phyloP scores from a whole-genome alignment of 2,113 vertebrate species.

The Erythrolamprus reginae region DNA sequence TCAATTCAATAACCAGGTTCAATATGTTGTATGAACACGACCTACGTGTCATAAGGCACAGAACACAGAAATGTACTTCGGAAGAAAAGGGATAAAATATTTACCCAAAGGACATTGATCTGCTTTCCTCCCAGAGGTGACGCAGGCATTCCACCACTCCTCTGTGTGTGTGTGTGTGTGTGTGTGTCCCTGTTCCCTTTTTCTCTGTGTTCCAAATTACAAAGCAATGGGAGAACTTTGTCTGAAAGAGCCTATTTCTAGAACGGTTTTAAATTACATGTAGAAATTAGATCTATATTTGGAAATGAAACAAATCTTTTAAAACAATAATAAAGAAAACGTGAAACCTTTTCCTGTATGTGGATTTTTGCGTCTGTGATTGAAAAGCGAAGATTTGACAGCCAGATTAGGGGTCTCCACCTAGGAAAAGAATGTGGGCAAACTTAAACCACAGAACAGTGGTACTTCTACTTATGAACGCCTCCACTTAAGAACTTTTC shows the following conservation, averaged over 20 bases:
- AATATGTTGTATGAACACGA: background rate
- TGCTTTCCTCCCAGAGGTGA: background rate
- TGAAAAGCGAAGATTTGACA: background rate
- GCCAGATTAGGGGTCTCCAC: background rate
- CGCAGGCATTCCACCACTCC: too few species aligned
- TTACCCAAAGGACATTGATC: background rate
- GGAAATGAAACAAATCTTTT: slow-evolving; percentile 20
- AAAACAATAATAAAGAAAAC: slow-evolving; percentile 31
- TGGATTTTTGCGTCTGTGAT: background rate
- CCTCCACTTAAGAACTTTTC: too few species aligned
- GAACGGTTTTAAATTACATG: slow-evolving; percentile 26
- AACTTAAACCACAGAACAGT: too few species aligned
- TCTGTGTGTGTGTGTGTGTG: too few species aligned
- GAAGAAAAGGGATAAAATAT: background rate
- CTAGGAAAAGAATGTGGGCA: background rate
- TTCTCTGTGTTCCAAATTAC: background rate
- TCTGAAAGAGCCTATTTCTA: background rate
- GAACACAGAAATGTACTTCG: background rate
- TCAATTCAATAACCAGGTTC: background rate
- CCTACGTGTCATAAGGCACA: background rate
- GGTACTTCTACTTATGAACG: too few species aligned
- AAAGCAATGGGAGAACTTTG: background rate
- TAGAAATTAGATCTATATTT: slow-evolving; percentile 25
- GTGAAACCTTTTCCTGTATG: background rate
- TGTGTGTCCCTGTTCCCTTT: background rate